These are phyloP conservation scores for Pteropus alecto DNA, from an alignment of 2,113 vertebrate species.

Conservation along the genomic window DNA sequence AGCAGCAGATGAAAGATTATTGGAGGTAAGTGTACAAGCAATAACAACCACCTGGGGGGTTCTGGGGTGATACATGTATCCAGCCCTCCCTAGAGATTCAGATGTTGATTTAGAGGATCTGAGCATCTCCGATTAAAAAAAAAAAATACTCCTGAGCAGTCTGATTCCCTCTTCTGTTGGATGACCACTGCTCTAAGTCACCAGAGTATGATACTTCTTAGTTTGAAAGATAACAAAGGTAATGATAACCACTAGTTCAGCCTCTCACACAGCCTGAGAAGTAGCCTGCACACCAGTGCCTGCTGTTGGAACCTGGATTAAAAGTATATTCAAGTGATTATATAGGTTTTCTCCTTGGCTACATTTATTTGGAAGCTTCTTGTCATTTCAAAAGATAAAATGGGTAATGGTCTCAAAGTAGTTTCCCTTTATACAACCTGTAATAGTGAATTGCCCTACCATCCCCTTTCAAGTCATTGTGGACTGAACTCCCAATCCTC, in stretches of 20 bases:
- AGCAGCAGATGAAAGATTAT: not conserved
- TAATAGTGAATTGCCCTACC: not conserved
- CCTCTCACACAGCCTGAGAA: not conserved
- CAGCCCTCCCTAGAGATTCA: not conserved
- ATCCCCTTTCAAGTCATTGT: not conserved
- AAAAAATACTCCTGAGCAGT: not conserved
- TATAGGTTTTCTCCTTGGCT: not conserved
- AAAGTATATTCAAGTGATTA: not conserved
- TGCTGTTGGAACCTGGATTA: not conserved
- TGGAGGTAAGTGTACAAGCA: not conserved
- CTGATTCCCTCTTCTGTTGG: not conserved
- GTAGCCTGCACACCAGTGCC: not conserved
- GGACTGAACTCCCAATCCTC: not conserved
- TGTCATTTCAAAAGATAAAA: not conserved
- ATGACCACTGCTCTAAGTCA: not conserved
- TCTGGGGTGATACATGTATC: not conserved
- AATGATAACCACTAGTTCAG: not conserved
- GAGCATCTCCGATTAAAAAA: not conserved
- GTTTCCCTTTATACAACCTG: not conserved
- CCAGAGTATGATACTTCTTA: not conserved
- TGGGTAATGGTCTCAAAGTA: not conserved
- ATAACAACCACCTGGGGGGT: not conserved
- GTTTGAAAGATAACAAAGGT: not conserved
- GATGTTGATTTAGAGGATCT: not conserved
- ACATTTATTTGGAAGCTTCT: not conserved